These are phyloP conservation scores for Nomada ferruginata DNA, from an alignment of 2,888 invertebrate species.

Conservation along the genomic window DNA sequence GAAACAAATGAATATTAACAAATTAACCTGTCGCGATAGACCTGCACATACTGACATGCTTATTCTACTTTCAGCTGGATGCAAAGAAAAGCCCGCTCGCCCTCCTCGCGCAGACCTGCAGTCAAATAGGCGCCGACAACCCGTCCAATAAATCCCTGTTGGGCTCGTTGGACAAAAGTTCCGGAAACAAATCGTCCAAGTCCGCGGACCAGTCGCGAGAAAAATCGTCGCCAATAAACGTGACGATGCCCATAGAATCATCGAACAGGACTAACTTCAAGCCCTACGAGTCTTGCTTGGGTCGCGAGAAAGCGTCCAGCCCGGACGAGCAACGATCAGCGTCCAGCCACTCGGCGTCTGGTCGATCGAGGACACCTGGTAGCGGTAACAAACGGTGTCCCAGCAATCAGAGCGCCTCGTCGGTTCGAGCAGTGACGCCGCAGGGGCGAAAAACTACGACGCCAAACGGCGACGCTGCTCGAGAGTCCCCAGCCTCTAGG, in stretches of 20 bases:
- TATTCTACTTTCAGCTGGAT: conserved; percentile 91
- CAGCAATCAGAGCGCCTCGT: conserved; percentile 92
- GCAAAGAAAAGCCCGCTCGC: conserved; percentile 99
- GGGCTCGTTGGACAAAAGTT: conserved; percentile 90
- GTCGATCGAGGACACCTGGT: conserved; percentile 79
- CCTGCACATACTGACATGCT: background rate
- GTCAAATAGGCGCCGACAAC: conserved; percentile 96
- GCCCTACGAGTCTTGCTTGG: conserved; percentile 90
- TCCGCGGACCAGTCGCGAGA: conserved; percentile 86
- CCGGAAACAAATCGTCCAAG: conserved; percentile 85
- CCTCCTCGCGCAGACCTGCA: conserved; percentile 97
- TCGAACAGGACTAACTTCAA: conserved; percentile 85
- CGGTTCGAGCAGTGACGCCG: conserved; percentile 87
- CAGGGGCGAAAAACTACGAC: conserved; percentile 87
- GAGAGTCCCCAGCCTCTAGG: conserved; percentile 82
- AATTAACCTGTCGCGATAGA: no score
- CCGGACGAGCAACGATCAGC: conserved; percentile 88
- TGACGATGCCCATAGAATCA: conserved; percentile 37
- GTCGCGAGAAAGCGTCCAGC: conserved; percentile 88
- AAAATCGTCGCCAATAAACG: conserved; percentile 84
- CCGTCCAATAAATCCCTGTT: conserved; percentile 90
- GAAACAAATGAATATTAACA: no score
- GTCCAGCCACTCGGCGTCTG: conserved; percentile 80
- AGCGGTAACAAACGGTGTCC: conserved; percentile 86
- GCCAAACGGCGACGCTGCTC: conserved; percentile 78